Evolutionary conservation across 1,140 invertebrate genomes (phyloP), one percentile per base, ranked within the genome.

Genomic region (Mizuhopecten yessoensis): DNA sequence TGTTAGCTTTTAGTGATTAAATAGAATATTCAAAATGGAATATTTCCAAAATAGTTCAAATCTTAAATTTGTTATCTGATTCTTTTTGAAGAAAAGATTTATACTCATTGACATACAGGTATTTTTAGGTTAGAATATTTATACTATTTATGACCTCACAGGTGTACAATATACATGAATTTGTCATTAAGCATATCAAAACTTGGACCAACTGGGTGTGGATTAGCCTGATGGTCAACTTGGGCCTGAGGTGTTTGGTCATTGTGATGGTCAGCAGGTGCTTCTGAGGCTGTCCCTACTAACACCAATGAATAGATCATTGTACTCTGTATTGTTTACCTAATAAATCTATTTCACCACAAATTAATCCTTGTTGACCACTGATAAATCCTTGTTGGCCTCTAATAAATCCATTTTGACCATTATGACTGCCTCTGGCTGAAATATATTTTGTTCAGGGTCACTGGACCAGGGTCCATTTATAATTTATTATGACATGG

Each of bases 331-430:
- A 75, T 29, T 75, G 57, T 75, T 75, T 75, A 75, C 57, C 57
- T 75, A 75, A 29, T 75, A 75, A 75, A 75, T 75, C 57, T 75
- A 75, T 75, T 75, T 75, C 3, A n/a, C 57, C 57, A 75, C 23
- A 75, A 11, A 75, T 75, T 29, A 75, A 75, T 75, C 57, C 29
- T 3, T 29, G 57, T 29, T 75, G 57, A 75, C 57, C 57, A 29
- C 23, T 75, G 29, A 75, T 75, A 75, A 75, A 75, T 75, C 57
- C 57, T 75, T 75, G 23, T 29, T 75, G 57, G 29, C 57, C 57
- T 29, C n/a, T 75, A 75, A 75, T 75, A 75, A 75, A 75, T 75
- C 57, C 57, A 75, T n/a, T 75, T 75, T 75, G 57, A 75, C 57
- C 57, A 75, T 39, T 39, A 75, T 75, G 45, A 49, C n/a, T 75